Percentiles rank a stretch among this genome's conserved stretches.
These are phyloP conservation scores for Callorhinus ursinus DNA, from an alignment of 2,113 vertebrate species.

Conservation along the genomic window DNA sequence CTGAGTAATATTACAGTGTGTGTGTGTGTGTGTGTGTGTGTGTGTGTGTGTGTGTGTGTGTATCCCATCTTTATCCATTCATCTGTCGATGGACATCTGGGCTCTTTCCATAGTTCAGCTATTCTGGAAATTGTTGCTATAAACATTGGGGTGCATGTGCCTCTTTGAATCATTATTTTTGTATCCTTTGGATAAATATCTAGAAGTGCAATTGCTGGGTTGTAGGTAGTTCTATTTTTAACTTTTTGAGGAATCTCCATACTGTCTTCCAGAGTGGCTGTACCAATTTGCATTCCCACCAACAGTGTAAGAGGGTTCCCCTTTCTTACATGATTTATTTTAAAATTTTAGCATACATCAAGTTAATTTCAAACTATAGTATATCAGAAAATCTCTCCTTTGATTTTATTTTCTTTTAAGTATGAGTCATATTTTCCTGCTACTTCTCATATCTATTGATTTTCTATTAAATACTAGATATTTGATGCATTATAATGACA, in stretches of 20 bases:
- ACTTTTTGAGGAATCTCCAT: background rate
- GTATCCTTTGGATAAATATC: background rate
- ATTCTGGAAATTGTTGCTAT: background rate
- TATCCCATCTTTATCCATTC: background rate
- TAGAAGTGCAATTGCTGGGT: background rate
- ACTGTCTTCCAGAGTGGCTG: background rate
- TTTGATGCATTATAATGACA: background rate
- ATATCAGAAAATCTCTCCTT: background rate
- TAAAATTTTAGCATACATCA: background rate
- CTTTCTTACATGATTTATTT: background rate
- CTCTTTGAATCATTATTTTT: background rate
- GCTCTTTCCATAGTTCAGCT: background rate
- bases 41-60: no score
- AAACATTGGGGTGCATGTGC: background rate
- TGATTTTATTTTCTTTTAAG: background rate
- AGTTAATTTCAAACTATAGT: background rate
- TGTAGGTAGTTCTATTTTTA: background rate
- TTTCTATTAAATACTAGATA: background rate
- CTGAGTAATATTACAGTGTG: background rate
- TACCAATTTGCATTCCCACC: background rate
- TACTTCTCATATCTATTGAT: background rate
- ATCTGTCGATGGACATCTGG: background rate
- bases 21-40: no score
- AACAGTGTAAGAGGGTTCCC: background rate
- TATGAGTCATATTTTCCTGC: background rate